Percentiles rank a stretch among this genome's conserved stretches.
phyloP scores from a whole-genome alignment of 2,797 vertebrate genomes.

The Hippopotamyrus pictus region DNA sequence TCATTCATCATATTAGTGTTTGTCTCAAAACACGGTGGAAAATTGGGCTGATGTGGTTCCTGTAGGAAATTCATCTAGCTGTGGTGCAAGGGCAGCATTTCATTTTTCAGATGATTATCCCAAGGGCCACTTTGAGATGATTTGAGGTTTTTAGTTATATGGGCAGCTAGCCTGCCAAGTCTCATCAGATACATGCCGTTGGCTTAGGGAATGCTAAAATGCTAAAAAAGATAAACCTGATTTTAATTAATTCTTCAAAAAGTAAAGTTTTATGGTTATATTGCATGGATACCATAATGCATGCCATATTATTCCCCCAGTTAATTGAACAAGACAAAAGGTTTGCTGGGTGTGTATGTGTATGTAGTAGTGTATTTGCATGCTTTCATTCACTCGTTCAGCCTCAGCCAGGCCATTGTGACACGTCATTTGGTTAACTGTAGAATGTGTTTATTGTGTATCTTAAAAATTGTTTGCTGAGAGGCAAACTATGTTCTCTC shows the following conservation, averaged over 20 bases:
- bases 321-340: background rate
- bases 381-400: background rate
- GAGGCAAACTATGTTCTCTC: background rate
- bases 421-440: background rate
- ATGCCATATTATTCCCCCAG: background rate
- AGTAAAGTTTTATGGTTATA: background rate
- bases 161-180: background rate
- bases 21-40: background rate
- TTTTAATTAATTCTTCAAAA: background rate
- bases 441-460: background rate
- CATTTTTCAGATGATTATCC: background rate
- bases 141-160: background rate
- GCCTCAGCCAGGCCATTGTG: background rate
- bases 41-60: background rate
- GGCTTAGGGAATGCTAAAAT: background rate
- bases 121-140: background rate
- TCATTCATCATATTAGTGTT: background rate
- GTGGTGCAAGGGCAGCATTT: background rate
- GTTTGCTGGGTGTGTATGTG: background rate
- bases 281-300: background rate
- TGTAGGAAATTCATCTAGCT: background rate
- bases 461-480: background rate
- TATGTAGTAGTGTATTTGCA: background rate
- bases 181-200: background rate
- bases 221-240: background rate